Conservation (phyloP, 2,797 vertebrate genomes). For the Cottoperca gobio region DNA sequence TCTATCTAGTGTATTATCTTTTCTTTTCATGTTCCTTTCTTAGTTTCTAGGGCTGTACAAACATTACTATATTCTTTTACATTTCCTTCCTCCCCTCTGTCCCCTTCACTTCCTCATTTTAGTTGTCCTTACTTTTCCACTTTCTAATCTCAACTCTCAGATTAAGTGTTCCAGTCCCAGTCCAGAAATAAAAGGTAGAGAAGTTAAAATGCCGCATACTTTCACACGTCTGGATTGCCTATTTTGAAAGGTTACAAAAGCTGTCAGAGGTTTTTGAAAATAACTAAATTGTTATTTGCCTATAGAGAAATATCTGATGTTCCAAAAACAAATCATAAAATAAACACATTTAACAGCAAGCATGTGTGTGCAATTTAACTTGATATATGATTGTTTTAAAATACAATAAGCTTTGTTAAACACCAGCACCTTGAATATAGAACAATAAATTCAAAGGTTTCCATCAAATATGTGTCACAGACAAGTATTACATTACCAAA, state of each 20-base stretch:
- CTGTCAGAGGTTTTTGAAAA: too few relatives aligned
- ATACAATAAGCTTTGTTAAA: neutral
- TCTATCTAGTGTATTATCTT: neutral
- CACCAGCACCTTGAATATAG: neutral
- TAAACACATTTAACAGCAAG: neutral
- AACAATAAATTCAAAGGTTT: slow-evolving; percentile 1
- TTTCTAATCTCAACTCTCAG: neutral
- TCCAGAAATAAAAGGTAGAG: too few relatives aligned
- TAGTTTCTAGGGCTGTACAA: neutral
- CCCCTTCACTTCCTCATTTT: neutral
- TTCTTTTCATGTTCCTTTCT: neutral
- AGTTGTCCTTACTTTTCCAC: neutral
- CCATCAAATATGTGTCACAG: slow-evolving; percentile 6
- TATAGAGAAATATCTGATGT: neutral
- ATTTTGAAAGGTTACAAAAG: too few relatives aligned
- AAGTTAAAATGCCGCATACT: too few relatives aligned
- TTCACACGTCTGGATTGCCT: too few relatives aligned
- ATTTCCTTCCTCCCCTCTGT: neutral
- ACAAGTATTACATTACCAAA: neutral
- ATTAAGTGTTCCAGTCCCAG: neutral
- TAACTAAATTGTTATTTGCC: too few relatives aligned
- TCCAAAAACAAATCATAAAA: neutral
- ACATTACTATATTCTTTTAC: neutral
- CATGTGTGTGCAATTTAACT: neutral
- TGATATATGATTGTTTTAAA: neutral